Evolutionary conservation across 2,797 vertebrate genomes (phyloP), one percentile per base, ranked within the genome.

Genomic region (Macrochelys suwanniensis): DNA sequence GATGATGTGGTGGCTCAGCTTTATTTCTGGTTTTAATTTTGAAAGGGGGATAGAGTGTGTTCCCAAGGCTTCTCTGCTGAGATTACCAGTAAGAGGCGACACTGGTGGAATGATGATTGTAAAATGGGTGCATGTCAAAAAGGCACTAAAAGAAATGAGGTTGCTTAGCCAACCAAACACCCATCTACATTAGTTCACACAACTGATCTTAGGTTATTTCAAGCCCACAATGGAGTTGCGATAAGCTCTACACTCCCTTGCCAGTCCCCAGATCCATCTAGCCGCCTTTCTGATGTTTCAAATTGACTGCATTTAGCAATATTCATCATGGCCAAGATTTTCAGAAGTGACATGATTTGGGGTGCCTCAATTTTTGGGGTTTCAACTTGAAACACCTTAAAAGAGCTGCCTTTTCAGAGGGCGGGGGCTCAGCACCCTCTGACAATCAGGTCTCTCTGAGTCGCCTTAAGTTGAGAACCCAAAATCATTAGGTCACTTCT

Each of bases 71-170:
- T 71, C n/a, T 71, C 68, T 71, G 31, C 37, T 23, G 71, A 95
- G 61, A 37, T 49, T 88, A 11, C 23, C 37, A 28, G 11, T 65
- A 85, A 19, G 84, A 82, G 12, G 25, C 10, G 42, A 65, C 49
- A 95, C 56, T 87, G 26, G 21, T 15, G 7, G 10, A 8, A 59
- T 5, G 71, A 42, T 89, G 94, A 88, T 61, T 84, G 37, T 80
- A 57, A 61, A 0, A 7, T 1, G 13, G 92, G 54, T 6, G 7
- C 47, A 89, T 94, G 21, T 77, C n/a, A 85, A 91, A 49, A 42
- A 80, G 88, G 26, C 82, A 82, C 56, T 87, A 84, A 96, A 94
- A 85, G 25, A 96, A 94, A 92, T 50, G 65, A 80, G 54, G 87
- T 86, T 93, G 96, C 94, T 26, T 31, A 47, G 12, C 74, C 74